Evolutionary conservation across 2,797 vertebrate genomes (phyloP).

Genomic region (Sternotherus odoratus): DNA sequence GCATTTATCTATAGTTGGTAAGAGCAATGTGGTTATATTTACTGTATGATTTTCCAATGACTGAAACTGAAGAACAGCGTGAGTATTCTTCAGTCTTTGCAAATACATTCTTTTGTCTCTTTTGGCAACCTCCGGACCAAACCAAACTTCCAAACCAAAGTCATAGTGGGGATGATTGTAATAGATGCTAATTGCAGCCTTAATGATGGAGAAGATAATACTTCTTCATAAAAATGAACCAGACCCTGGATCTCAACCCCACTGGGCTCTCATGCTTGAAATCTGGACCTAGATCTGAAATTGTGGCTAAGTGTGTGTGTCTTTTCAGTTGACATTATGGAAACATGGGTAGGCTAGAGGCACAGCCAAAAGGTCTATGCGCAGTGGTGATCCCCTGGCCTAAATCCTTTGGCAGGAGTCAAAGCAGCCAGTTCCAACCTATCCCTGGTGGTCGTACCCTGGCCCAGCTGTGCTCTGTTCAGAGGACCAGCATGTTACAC

Average conservation of each 20-base stretch:
- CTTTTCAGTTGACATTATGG: neutral
- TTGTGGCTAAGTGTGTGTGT: neutral
- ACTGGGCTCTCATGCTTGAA: neutral
- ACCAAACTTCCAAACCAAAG: neutral
- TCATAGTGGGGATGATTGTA: neutral
- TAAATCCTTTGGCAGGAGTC: neutral
- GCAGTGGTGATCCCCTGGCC: fast-evolving
- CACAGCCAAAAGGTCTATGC: neutral
- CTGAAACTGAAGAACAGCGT: neutral
- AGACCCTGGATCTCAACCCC: neutral
- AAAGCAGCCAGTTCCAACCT: fast-evolving
- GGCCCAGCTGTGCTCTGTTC: neutral
- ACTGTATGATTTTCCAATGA: neutral
- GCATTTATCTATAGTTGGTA: neutral
- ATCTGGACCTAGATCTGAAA: neutral
- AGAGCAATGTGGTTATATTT: neutral
- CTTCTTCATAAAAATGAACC: neutral
- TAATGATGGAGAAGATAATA: neutral
- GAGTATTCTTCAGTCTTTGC: too few relatives aligned
- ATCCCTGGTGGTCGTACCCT: neutral
- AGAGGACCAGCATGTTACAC: neutral
- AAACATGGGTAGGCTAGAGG: neutral
- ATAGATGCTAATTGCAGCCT: too few relatives aligned
- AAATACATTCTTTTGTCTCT: neutral
- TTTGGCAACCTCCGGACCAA: neutral